These are phyloP conservation scores for Nicator chloris DNA, from an alignment of 2,113 vertebrate species.

Conservation along the genomic window DNA sequence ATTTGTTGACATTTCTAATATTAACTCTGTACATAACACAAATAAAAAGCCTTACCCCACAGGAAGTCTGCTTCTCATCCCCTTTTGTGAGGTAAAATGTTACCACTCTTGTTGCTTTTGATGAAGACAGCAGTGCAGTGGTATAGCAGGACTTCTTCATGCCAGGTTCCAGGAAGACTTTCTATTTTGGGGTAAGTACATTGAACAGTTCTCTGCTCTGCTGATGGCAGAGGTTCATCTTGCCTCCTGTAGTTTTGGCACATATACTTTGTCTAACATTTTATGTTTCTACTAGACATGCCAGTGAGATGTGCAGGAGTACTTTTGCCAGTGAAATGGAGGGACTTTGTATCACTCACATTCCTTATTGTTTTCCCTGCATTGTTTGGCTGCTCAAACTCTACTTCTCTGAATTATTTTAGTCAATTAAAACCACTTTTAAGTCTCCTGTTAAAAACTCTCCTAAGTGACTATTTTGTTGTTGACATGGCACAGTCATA, in stretches of 20 bases:
- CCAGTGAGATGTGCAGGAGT: neutral
- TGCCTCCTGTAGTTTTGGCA: neutral
- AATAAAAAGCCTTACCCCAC: neutral
- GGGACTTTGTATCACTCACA: rapidly evolving
- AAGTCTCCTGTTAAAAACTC: neutral
- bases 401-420: neutral
- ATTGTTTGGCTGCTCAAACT: neutral
- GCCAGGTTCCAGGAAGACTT: neutral
- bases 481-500: neutral
- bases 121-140: neutral
- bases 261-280: neutral
- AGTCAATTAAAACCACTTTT: neutral
- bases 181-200: neutral
- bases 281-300: neutral
- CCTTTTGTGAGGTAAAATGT: neutral
- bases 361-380: neutral
- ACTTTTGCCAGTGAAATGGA: neutral
- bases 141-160: neutral
- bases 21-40: neutral
- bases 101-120: neutral
- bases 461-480: neutral
- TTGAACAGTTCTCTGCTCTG: neutral
- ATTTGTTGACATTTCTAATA: neutral
- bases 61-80: neutral
- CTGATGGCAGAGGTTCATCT: neutral